These are phyloP conservation scores for Diploptera punctata DNA, from an alignment of 2,888 invertebrate genomes.

Conservation along the genomic window DNA sequence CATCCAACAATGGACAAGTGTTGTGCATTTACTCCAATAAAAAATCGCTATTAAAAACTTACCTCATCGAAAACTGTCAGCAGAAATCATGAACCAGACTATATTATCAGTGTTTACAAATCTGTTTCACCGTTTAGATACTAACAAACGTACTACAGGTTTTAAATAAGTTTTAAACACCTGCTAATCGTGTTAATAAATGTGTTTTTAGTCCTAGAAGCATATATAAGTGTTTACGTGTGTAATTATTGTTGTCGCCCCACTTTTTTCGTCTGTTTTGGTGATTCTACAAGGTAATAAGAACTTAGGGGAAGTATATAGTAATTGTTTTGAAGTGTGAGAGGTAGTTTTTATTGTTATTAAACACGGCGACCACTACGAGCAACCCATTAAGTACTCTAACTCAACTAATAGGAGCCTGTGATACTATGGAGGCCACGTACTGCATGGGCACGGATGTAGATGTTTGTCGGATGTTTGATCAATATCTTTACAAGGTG, in stretches of 20 bases:
- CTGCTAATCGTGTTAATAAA: neutral
- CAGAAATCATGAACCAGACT: constrained; percentile 17
- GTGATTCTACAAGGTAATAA: too few relatives aligned
- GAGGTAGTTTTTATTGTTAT: neutral
- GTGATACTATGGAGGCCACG: constrained; percentile 65
- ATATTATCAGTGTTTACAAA: neutral
- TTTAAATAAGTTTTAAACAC: neutral
- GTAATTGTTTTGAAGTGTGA: too few relatives aligned
- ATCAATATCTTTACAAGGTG: constrained; percentile 71
- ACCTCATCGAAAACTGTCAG: neutral
- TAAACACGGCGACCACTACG: constrained; percentile 18
- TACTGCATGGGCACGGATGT: constrained; percentile 66
- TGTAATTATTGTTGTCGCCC: neutral
- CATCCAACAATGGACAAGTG: too few relatives aligned
- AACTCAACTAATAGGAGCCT: constrained; percentile 45
- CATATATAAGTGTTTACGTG: neutral
- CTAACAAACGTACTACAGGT: neutral
- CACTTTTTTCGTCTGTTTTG: neutral
- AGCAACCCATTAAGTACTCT: constrained; percentile 9
- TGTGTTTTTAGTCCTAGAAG: neutral
- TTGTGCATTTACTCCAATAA: too few relatives aligned
- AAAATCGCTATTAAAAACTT: too few relatives aligned
- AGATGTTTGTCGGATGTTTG: constrained; percentile 68
- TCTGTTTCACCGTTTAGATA: neutral
- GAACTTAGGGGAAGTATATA: too few relatives aligned